A percentile compares a stretch with the other conserved stretches of the same genome.
These are phyloP conservation scores for Syrphus vitripennis DNA, from an alignment of 2,888 invertebrate genomes.

Conservation along the genomic window DNA sequence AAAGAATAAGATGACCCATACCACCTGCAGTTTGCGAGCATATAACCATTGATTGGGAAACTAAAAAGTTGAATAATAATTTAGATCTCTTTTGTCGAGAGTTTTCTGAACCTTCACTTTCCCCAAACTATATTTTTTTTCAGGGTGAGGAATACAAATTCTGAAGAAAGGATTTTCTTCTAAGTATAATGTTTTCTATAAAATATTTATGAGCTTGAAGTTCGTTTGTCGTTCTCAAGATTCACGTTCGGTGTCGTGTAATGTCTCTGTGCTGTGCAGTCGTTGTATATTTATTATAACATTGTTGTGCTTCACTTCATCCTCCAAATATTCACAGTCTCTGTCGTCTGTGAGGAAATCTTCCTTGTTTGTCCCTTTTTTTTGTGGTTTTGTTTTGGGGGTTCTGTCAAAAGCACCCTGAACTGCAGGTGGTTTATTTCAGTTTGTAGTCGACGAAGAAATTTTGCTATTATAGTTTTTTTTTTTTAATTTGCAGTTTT, in stretches of 20 bases:
- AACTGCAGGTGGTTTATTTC: conserved; percentile 60
- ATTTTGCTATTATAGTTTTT: conserved; percentile 17
- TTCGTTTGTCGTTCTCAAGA: conserved; percentile 18
- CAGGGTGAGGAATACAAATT: background rate
- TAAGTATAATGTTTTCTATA: conserved; percentile 59
- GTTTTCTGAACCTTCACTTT: background rate
- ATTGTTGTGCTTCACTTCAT: conserved; percentile 15
- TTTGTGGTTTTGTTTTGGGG: background rate
- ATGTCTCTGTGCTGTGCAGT: background rate
- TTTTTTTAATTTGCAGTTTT: conserved; percentile 20
- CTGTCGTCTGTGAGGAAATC: conserved; percentile 41
- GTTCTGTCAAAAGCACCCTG: conserved; percentile 38
- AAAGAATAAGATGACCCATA: conserved; percentile 24
- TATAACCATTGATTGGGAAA: conserved; percentile 68
- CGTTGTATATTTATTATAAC: background rate
- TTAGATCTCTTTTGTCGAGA: conserved; percentile 20
- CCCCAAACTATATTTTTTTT: background rate
- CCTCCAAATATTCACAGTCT: background rate
- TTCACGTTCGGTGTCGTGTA: background rate
- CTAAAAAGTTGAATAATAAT: conserved; percentile 64
- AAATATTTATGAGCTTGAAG: conserved; percentile 67
- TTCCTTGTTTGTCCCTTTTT: conserved; percentile 34
- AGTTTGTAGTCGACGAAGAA: conserved; percentile 27
- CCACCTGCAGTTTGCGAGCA: conserved; percentile 23
- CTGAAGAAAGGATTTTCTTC: conserved; percentile 28